Conservation (phyloP, 2,113 vertebrate species). For the Tautogolabrus adspersus region DNA sequence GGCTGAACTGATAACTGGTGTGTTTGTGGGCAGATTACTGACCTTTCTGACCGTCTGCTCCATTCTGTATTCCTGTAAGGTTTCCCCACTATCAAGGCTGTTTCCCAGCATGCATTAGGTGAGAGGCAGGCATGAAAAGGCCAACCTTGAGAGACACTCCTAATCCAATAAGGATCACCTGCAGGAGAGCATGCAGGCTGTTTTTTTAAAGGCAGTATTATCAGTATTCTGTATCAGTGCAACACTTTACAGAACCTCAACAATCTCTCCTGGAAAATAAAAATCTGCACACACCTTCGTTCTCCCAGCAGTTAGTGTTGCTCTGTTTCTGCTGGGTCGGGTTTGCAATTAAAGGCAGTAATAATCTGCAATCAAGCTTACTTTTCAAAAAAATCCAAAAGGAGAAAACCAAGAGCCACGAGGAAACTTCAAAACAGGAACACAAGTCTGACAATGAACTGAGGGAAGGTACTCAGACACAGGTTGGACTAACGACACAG, state of each 20-base stretch:
- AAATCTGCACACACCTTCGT: too few species aligned
- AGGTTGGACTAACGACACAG: too few species aligned
- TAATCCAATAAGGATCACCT: not conserved
- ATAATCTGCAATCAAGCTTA: too few species aligned
- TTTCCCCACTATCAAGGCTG: not conserved
- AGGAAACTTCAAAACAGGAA: too few species aligned
- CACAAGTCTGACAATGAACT: too few species aligned
- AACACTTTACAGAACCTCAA: not conserved
- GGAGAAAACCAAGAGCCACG: too few species aligned
- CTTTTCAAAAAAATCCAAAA: too few species aligned
- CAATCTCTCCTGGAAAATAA: not conserved
- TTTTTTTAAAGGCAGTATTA: not conserved
- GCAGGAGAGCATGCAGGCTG: not conserved
- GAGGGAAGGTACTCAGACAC: too few species aligned
- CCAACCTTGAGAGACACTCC: not conserved
- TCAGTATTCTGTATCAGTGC: not conserved
- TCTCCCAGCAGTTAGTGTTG: not conserved
- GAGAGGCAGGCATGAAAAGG: not conserved
- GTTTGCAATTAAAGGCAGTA: too few species aligned
- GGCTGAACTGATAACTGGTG: not conserved
- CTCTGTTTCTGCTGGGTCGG: too few species aligned
- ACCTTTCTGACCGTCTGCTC: not conserved
- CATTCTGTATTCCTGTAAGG: not conserved
- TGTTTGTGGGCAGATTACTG: not conserved
- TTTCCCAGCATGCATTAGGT: not conserved